Conservation (phyloP, 2,888 invertebrate species). For the Machimus rusticus region DNA sequence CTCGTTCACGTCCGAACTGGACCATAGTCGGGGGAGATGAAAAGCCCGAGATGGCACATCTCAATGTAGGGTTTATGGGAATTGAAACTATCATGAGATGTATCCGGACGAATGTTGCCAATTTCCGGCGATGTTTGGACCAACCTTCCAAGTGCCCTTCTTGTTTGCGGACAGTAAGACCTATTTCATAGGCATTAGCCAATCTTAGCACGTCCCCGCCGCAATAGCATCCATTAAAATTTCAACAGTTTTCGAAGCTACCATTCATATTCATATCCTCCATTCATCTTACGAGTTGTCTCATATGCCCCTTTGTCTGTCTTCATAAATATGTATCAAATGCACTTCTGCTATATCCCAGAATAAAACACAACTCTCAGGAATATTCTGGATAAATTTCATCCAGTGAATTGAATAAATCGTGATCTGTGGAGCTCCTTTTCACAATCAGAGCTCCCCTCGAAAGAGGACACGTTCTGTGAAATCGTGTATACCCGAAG, state of each 20-base stretch:
- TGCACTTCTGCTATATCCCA: neutral
- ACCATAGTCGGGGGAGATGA: neutral
- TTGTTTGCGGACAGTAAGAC: neutral
- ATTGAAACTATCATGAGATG: constrained; percentile 7
- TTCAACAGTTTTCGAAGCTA: neutral
- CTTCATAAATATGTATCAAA: constrained; percentile 18
- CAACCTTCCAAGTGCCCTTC: constrained; percentile 6
- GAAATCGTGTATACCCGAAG: neutral
- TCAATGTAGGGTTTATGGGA: neutral
- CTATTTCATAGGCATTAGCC: neutral
- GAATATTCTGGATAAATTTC: neutral
- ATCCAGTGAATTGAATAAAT: constrained; percentile 4
- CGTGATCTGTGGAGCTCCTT: neutral
- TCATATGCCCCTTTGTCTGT: neutral
- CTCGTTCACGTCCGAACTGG: constrained; percentile 1
- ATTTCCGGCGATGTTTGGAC: neutral
- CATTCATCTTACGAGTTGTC: neutral
- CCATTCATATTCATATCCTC: neutral
- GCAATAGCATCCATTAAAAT: neutral
- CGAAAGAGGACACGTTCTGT: neutral
- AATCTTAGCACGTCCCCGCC: neutral
- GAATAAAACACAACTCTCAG: neutral
- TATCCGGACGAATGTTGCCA: constrained; percentile 1
- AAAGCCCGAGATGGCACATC: neutral
- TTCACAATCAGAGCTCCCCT: neutral